These are phyloP conservation scores for Euura saliciscinereae DNA, from an alignment of 1,140 invertebrate genomes.

Conservation along the genomic window DNA sequence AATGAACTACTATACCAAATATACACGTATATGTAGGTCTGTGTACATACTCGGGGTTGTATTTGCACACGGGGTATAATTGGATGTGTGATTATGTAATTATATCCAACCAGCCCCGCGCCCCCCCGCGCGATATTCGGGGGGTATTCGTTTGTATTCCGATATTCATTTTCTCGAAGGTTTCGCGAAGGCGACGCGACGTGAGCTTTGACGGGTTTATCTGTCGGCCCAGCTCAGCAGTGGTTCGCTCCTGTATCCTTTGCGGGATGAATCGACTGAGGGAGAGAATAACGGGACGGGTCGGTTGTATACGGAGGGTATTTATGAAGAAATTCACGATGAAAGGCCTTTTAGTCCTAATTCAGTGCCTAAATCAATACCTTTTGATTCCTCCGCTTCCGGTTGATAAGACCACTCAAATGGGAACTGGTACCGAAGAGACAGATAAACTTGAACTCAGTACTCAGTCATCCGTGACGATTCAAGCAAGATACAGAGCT, in stretches of 20 bases:
- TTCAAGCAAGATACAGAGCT: not conserved
- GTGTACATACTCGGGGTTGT: too few species aligned
- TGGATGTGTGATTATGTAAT: too few species aligned
- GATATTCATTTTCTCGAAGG: not conserved
- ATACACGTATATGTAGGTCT: not conserved
- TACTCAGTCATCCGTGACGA: not conserved
- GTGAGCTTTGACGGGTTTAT: constrained; percentile 1
- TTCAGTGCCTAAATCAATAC: constrained; percentile 58
- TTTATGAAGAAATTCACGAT: constrained; percentile 43
- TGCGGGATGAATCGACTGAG: not conserved
- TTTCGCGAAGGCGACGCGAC: not conserved
- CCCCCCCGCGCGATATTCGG: too few species aligned
- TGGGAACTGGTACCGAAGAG: not conserved
- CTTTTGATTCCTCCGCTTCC: constrained; percentile 12
- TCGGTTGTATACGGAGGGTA: constrained; percentile 4
- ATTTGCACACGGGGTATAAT: too few species aligned
- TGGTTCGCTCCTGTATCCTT: not conserved
- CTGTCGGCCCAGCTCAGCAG: not conserved
- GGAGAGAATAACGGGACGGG: constrained; percentile 10
- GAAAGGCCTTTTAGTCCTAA: constrained; percentile 58
- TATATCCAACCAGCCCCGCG: too few species aligned
- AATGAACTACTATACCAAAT: constrained; percentile 51
- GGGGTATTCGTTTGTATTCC: too few species aligned
- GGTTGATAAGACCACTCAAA: not conserved
- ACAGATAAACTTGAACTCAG: not conserved